phyloP scores from a whole-genome alignment of 2,888 invertebrate genomes.

The Acanthosepion pharaonis region DNA sequence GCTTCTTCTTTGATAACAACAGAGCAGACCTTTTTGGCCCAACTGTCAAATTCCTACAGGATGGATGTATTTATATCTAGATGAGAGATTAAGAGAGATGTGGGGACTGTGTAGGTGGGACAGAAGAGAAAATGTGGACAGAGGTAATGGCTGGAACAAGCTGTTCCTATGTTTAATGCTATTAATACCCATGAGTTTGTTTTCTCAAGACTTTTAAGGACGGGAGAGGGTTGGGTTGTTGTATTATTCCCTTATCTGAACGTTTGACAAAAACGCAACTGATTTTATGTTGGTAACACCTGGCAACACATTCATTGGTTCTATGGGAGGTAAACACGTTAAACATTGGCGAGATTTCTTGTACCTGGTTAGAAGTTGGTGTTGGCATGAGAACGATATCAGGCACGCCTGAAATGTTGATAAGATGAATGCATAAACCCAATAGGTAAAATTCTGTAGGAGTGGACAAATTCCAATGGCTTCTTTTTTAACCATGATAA shows the following conservation, averaged over 20 bases:
- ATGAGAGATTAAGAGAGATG: background rate
- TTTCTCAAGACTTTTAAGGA: background rate
- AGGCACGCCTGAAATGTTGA: background rate
- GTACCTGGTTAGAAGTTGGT: background rate
- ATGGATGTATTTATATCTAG: background rate
- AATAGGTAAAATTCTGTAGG: background rate
- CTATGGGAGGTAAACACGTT: background rate
- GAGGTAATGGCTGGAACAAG: background rate
- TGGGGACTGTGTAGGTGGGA: background rate
- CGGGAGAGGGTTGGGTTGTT: background rate
- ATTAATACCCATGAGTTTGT: background rate
- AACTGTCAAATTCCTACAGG: background rate
- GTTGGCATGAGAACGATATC: background rate
- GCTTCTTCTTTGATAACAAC: background rate
- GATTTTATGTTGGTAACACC: background rate
- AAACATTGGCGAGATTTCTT: background rate
- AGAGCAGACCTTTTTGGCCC: background rate
- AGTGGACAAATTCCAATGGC: background rate
- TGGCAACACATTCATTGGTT: background rate
- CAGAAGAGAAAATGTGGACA: background rate
- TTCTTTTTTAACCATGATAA: background rate
- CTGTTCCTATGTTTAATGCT: slow-evolving; percentile 10
- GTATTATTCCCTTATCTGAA: slow-evolving; percentile 11
- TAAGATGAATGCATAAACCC: background rate
- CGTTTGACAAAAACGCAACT: slow-evolving; percentile 1